Conservation (phyloP, 2,888 invertebrate genomes). For the Andrena dorsata region DNA sequence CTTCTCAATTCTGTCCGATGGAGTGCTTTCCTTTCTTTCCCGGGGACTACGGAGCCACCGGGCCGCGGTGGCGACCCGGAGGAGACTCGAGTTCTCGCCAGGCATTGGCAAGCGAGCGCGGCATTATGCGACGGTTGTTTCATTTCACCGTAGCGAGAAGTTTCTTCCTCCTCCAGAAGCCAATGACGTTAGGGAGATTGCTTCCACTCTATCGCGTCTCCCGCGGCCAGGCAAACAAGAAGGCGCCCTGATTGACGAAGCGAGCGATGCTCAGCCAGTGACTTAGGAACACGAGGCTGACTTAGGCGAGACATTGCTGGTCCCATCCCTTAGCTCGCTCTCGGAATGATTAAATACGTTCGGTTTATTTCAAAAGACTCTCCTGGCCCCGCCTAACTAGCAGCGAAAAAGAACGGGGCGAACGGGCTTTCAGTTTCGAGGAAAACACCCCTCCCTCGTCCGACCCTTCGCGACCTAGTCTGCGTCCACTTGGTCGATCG, state of each 20-base stretch:
- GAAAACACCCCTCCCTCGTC: slow-evolving; percentile 16
- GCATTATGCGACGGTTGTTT: slow-evolving; percentile 53
- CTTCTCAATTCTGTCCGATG: slow-evolving; percentile 30
- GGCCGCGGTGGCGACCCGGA: not conserved
- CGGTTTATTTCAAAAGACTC: slow-evolving; percentile 28
- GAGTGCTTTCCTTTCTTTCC: slow-evolving; percentile 21
- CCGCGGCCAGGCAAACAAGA: slow-evolving; percentile 19
- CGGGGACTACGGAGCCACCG: not conserved
- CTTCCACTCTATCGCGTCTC: slow-evolving; percentile 18
- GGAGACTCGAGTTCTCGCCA: not conserved
- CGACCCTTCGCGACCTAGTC: slow-evolving; percentile 30
- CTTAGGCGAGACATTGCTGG: not conserved
- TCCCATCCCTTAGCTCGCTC: slow-evolving; percentile 5
- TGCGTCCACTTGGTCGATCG: slow-evolving; percentile 19
- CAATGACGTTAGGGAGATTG: slow-evolving; percentile 50
- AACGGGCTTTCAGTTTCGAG: not conserved
- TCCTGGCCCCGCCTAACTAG: not conserved
- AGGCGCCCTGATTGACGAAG: slow-evolving; percentile 9
- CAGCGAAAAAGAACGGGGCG: not conserved
- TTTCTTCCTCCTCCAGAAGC: slow-evolving; percentile 25
- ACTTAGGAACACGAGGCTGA: not conserved
- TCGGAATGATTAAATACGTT: slow-evolving; percentile 40
- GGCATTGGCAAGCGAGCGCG: slow-evolving; percentile 2
- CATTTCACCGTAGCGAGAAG: slow-evolving; percentile 31
- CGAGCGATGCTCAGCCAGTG: slow-evolving; percentile 1